Evolutionary conservation across 2,888 invertebrate genomes (phyloP).

Genomic region (Pediacus dermestoides): DNA sequence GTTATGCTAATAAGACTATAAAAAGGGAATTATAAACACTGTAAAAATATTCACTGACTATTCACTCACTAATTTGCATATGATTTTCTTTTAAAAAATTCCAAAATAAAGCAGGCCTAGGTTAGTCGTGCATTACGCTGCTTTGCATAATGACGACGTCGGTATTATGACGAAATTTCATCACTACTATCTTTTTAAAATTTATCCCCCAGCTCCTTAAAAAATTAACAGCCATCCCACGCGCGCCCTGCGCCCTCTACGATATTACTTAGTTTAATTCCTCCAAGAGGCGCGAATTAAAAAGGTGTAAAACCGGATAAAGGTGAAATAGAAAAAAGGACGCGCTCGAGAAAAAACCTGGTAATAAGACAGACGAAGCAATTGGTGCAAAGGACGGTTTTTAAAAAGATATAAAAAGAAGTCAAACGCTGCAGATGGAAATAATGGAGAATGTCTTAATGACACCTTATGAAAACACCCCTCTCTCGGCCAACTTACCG

Average conservation of each 20-base stretch:
- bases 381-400: no score
- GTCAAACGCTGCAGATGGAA: constrained; percentile 50
- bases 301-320: no score
- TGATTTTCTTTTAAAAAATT: constrained; percentile 45
- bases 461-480: constrained; percentile 40
- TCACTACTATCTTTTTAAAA: not conserved
- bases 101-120: constrained; percentile 41
- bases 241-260: no score
- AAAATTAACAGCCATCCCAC: no score
- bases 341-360: no score
- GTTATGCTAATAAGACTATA: constrained; percentile 49
- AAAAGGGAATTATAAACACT: constrained; percentile 51
- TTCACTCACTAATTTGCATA: constrained; percentile 49
- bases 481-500: constrained; percentile 35
- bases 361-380: no score
- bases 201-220: no score
- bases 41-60: constrained; percentile 51
- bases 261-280: no score
- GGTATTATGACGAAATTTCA: constrained; percentile 6
- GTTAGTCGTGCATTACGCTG: constrained; percentile 42
- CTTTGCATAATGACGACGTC: constrained; percentile 45
- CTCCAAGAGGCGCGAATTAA: no score
- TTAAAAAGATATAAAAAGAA: constrained; percentile 45
- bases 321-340: no score
- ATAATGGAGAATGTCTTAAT: constrained; percentile 51